phyloP scores from a whole-genome alignment of 1,140 invertebrate species.

The Thaumetopoea pityocampa region DNA sequence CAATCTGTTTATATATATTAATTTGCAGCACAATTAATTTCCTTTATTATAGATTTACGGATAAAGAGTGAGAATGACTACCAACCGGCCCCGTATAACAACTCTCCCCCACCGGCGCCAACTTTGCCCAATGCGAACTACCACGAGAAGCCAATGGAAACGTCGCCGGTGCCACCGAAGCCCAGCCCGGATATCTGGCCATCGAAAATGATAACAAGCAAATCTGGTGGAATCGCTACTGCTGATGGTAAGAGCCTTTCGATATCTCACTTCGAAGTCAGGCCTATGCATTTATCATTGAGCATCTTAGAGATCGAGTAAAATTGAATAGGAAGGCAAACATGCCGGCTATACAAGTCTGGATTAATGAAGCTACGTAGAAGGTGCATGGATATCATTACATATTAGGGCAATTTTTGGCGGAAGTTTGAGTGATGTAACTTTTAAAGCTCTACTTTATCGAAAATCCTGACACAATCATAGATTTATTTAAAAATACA shows the following conservation, averaged over 20 bases:
- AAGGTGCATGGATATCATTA: too few species aligned
- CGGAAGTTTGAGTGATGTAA: too few species aligned
- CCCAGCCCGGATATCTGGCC: constrained; percentile 69
- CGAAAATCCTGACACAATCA: too few species aligned
- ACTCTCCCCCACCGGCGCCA: constrained; percentile 70
- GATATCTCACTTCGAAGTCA: too few species aligned
- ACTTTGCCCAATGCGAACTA: constrained; percentile 71
- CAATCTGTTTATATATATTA: constrained; percentile 1
- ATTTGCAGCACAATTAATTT: constrained; percentile 2
- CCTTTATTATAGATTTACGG: constrained; percentile 71
- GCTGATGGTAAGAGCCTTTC: constrained; percentile 59
- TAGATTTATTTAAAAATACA: too few species aligned
- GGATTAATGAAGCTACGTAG: too few species aligned
- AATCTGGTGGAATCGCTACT: constrained; percentile 73
- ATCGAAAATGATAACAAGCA: constrained; percentile 68
- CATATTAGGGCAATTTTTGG: too few species aligned
- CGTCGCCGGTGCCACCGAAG: constrained; percentile 66
- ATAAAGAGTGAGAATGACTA: constrained; percentile 78
- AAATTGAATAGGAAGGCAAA: too few species aligned
- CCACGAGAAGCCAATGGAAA: constrained; percentile 70
- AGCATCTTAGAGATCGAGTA: background rate
- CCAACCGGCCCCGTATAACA: constrained; percentile 66
- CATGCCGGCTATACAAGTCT: too few species aligned
- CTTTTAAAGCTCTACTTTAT: too few species aligned
- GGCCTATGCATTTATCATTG: too few species aligned